Evolutionary conservation across 1,140 invertebrate species (phyloP).

Genomic region (Ephestia elutella): DNA sequence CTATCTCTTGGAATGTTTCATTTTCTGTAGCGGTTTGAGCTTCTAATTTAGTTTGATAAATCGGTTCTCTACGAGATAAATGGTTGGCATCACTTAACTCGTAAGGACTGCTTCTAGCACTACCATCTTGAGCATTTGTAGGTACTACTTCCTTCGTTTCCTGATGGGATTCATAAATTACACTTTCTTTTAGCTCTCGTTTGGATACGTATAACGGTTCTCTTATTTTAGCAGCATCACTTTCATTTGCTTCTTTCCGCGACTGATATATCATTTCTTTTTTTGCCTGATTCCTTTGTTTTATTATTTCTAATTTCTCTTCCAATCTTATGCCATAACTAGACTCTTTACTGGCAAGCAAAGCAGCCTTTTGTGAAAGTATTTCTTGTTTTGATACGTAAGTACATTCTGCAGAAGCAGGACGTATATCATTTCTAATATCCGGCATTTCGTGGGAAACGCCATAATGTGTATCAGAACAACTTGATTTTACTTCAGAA

Average conservation of each 20-base stretch:
- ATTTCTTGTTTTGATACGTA: slow-evolving; percentile 73
- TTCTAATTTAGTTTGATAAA: slow-evolving; percentile 69
- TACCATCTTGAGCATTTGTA: slow-evolving; percentile 34
- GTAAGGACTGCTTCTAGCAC: slow-evolving; percentile 67
- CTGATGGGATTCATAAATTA: slow-evolving; percentile 70
- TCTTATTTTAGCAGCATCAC: slow-evolving; percentile 55
- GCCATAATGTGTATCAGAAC: slow-evolving; percentile 51
- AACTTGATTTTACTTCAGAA: slow-evolving; percentile 60
- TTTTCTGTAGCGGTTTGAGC: slow-evolving; percentile 34
- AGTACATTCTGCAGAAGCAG: slow-evolving; percentile 63
- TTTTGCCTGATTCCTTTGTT: slow-evolving; percentile 71
- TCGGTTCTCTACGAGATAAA: slow-evolving; percentile 64
- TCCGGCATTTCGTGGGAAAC: slow-evolving; percentile 46
- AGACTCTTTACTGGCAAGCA: slow-evolving; percentile 60
- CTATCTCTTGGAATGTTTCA: slow-evolving; percentile 66
- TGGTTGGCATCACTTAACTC: slow-evolving; percentile 71
- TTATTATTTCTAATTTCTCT: slow-evolving; percentile 71
- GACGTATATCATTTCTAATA: slow-evolving; percentile 41
- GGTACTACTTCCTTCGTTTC: slow-evolving; percentile 58
- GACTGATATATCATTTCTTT: slow-evolving; percentile 73
- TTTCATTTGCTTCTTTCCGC: slow-evolving; percentile 65
- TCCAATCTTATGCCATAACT: slow-evolving; percentile 55
- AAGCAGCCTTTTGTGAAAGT: slow-evolving; percentile 69
- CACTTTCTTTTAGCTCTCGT: slow-evolving; percentile 68
- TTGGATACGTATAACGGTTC: slow-evolving; percentile 72